Conservation (phyloP, 2,888 invertebrate genomes). For the Cosmorhoe ocellata region DNA sequence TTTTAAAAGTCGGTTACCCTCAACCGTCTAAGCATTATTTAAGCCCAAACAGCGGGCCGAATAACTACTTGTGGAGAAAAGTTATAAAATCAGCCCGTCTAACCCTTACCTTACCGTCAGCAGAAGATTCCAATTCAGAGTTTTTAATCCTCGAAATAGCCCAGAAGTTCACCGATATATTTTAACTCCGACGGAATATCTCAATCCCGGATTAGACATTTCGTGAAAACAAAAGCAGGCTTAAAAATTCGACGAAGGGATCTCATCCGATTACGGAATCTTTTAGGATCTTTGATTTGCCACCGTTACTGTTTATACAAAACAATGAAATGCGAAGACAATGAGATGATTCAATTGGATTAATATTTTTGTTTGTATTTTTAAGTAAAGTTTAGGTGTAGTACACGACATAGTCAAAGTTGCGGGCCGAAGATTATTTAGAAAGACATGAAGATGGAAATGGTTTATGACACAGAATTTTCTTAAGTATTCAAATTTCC, state of each 20-base stretch:
- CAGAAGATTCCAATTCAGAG: neutral
- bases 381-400: no score
- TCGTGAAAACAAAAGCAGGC: slow-evolving; percentile 27
- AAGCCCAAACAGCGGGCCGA: slow-evolving; percentile 9
- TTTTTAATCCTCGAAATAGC: slow-evolving; percentile 8
- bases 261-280: slow-evolving; percentile 24
- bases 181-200: slow-evolving; percentile 8
- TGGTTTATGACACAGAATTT: no score
- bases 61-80: slow-evolving; percentile 1
- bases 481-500: no score
- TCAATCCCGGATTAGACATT: slow-evolving; percentile 25
- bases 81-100: neutral
- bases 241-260: slow-evolving; percentile 27
- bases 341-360: neutral
- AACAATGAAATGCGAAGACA: slow-evolving; percentile 8
- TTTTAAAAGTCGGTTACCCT: slow-evolving; percentile 3
- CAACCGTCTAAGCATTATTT: slow-evolving; percentile 5
- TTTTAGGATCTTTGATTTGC: slow-evolving; percentile 14
- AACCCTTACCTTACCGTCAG: neutral
- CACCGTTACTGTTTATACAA: slow-evolving; percentile 10
- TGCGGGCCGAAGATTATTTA: no score
- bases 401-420: no score
- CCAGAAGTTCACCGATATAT: slow-evolving; percentile 19
- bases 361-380: no score
- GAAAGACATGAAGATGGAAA: no score